phyloP scores from a whole-genome alignment of 2,113 vertebrate genomes.

The Chunga burmeisteri region DNA sequence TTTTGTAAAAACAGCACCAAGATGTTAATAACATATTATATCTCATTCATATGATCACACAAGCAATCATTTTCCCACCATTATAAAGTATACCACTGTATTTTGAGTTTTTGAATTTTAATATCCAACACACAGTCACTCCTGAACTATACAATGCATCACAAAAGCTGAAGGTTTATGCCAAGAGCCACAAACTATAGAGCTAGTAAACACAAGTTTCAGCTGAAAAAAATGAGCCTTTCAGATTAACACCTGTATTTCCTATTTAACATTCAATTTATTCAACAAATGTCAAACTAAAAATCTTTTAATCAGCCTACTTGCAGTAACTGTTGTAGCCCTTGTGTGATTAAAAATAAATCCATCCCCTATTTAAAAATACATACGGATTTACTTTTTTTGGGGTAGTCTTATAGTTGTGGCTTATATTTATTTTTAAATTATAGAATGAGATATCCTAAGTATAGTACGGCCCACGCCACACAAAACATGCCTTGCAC shows the following conservation, averaged over 20 bases:
- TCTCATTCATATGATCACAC: background rate
- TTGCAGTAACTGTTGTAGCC: background rate
- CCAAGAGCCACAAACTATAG: background rate
- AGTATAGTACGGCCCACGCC: rapidly evolving
- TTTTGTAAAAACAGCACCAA: background rate
- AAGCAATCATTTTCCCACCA: background rate
- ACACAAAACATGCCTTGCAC: background rate
- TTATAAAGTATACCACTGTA: background rate
- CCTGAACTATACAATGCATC: background rate
- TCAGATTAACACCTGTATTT: background rate
- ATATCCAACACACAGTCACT: background rate
- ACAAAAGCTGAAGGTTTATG: background rate
- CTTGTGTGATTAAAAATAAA: background rate
- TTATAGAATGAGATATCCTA: background rate
- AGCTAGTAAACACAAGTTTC: background rate
- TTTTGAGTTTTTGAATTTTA: background rate
- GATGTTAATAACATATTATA: background rate
- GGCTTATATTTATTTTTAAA: background rate
- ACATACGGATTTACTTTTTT: background rate
- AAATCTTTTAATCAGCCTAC: background rate
- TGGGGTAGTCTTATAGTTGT: background rate
- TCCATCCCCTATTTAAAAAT: background rate
- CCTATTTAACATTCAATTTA: background rate
- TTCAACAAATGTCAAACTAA: background rate
- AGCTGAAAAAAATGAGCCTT: background rate